These are phyloP conservation scores for Hormaphis cornu DNA, from an alignment of 1,140 invertebrate species.

Conservation along the genomic window DNA sequence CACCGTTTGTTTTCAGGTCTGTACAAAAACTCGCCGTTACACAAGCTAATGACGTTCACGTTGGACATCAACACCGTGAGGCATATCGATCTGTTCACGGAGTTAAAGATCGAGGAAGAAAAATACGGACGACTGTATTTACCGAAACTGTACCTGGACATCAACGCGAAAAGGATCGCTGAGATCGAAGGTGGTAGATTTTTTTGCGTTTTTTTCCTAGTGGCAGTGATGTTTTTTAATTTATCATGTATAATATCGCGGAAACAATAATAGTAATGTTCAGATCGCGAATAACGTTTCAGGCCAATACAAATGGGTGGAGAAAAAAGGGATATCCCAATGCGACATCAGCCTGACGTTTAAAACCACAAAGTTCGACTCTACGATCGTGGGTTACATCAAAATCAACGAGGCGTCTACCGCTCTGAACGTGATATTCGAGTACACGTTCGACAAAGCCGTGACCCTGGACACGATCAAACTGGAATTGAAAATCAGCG, in stretches of 20 bases:
- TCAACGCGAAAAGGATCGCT: constrained; percentile 55
- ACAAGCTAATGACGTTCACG: constrained; percentile 55
- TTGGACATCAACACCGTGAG: constrained; percentile 59
- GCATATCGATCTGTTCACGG: constrained; percentile 53
- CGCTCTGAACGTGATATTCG: constrained; percentile 51
- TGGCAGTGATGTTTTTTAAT: background rate
- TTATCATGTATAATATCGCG: background rate
- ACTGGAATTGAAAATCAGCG: constrained; percentile 53
- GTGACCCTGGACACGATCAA: constrained; percentile 57
- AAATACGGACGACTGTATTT: constrained; percentile 54
- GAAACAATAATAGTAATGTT: too few species aligned
- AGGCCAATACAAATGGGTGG: constrained; percentile 48
- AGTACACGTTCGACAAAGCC: constrained; percentile 55
- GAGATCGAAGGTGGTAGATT: constrained; percentile 54
- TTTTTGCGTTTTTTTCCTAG: constrained; percentile 31
- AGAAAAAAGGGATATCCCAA: constrained; percentile 59
- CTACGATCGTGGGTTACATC: constrained; percentile 57
- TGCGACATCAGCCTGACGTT: constrained; percentile 58
- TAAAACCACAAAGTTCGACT: constrained; percentile 57
- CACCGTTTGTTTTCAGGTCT: constrained; percentile 44
- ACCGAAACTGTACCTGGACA: constrained; percentile 55
- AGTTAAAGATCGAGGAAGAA: constrained; percentile 46
- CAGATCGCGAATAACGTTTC: constrained; percentile 9
- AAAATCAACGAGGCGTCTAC: constrained; percentile 47
- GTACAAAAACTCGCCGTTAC: constrained; percentile 54